phyloP scores from a whole-genome alignment of 2,888 invertebrate genomes.

The Caenorhabditis sp. region DNA sequence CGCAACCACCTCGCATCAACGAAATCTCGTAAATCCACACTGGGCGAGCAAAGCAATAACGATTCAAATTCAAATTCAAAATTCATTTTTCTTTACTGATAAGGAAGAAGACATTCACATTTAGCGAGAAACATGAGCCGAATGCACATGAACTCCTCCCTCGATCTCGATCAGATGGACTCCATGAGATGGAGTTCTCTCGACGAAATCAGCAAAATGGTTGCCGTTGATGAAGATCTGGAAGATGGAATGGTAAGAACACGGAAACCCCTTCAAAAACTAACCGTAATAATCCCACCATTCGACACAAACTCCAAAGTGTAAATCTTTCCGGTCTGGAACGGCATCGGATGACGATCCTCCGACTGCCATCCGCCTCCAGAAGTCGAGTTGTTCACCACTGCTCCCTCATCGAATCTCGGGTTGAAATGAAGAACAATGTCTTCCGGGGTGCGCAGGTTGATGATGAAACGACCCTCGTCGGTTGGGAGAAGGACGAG shows the following conservation, averaged over 20 bases:
- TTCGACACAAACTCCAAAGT: constrained; percentile 72
- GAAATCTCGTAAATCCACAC: too few species aligned
- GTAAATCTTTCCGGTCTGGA: constrained; percentile 67
- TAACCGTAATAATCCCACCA: constrained; percentile 68
- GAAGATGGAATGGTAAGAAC: too few species aligned
- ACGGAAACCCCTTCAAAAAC: too few species aligned
- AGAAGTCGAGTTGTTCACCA: constrained; percentile 88
- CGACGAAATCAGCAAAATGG: constrained; percentile 69
- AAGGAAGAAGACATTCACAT: too few species aligned
- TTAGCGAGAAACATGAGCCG: constrained; percentile 70
- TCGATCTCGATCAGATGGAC: constrained; percentile 67
- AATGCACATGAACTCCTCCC: constrained; percentile 73
- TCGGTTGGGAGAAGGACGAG: constrained; percentile 66
- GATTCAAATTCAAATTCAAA: too few species aligned
- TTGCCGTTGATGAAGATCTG: constrained; percentile 73
- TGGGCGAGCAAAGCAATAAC: too few species aligned
- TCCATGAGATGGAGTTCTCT: constrained; percentile 68
- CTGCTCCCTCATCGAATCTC: constrained; percentile 87
- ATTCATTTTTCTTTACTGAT: too few species aligned
- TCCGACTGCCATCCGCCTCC: constrained; percentile 86
- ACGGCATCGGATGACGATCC: constrained; percentile 65
- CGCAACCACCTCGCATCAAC: too few species aligned
- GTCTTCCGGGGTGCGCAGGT: constrained; percentile 89
- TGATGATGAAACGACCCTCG: constrained; percentile 84
- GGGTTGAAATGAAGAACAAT: constrained; percentile 90